A percentile compares a stretch with the other conserved stretches of the same genome.
Evolutionary conservation across 1,140 invertebrate genomes (phyloP).

Genomic region (Nylanderia fulva): DNA sequence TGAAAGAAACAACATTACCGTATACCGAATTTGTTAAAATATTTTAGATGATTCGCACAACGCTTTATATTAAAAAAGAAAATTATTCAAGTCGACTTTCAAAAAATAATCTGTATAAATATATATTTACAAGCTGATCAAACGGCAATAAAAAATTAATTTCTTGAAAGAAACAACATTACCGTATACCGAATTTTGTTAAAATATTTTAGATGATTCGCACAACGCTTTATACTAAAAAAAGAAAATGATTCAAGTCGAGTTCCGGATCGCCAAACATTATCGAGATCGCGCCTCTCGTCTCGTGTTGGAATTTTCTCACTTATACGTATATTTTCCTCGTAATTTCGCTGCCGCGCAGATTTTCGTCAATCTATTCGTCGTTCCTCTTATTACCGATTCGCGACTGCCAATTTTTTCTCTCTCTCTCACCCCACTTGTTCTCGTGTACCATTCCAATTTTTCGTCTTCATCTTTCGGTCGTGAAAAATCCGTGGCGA

Average conservation of each 20-base stretch:
- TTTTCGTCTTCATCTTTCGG: constrained; percentile 44
- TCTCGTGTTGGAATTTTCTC: constrained; percentile 1
- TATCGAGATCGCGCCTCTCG: constrained; percentile 5
- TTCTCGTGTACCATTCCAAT: constrained; percentile 15
- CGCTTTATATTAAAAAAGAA: no score
- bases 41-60: no score
- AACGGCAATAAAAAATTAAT: constrained; percentile 23
- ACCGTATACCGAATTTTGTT: background rate
- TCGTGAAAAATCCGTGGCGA: constrained; percentile 50
- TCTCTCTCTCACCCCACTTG: no score
- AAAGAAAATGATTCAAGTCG: background rate
- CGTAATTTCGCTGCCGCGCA: constrained; percentile 30
- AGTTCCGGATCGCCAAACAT: constrained; percentile 28
- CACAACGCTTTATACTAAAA: background rate
- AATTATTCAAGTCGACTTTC: no score
- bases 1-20: background rate
- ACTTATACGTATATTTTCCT: constrained; percentile 35
- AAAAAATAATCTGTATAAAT: background rate
- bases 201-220: background rate
- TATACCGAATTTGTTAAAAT: no score
- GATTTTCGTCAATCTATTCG: constrained; percentile 37
- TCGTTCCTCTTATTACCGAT: constrained; percentile 33
- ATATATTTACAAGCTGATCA: background rate
- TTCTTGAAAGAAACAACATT: background rate
- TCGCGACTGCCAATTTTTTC: constrained; percentile 41